A percentile compares a stretch with the other conserved stretches of the same genome.
Evolutionary conservation across 1,140 invertebrate genomes (phyloP).

Genomic region (Bactericera cockerelli): DNA sequence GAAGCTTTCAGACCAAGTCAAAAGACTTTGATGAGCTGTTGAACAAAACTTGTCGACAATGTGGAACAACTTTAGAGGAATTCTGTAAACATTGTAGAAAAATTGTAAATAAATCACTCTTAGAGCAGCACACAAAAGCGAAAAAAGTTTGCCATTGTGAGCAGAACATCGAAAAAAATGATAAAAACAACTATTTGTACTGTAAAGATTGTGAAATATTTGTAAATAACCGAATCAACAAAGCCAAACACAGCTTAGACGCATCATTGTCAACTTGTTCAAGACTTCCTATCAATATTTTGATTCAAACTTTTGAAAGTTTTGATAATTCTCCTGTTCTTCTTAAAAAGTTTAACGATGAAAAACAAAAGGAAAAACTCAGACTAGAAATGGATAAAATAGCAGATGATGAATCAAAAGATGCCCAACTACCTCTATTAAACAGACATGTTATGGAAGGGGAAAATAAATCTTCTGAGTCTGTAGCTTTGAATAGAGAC

Average conservation of each 20-base stretch:
- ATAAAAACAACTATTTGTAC: background rate
- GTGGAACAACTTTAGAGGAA: background rate
- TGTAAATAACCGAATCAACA: background rate
- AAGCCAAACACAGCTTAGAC: background rate
- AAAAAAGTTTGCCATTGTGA: too few species aligned
- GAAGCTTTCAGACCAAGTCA: background rate
- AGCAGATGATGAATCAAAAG: background rate
- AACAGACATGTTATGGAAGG: background rate
- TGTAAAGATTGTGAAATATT: conserved; percentile 5
- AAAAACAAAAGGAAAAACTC: background rate
- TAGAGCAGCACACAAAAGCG: too few species aligned
- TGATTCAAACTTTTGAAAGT: conserved; percentile 1
- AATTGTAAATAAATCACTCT: too few species aligned
- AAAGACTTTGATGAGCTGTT: background rate
- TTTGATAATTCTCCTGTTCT: background rate
- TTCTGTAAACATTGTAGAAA: background rate
- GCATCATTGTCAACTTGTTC: background rate
- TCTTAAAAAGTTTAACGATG: background rate
- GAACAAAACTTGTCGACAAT: background rate
- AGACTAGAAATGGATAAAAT: background rate
- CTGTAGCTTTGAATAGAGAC: background rate
- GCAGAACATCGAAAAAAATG: too few species aligned
- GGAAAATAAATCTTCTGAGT: background rate
- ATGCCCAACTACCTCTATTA: background rate
- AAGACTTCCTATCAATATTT: conserved; percentile 1